Percentiles rank a stretch among this genome's conserved stretches.
phyloP scores from a whole-genome alignment of 2,888 invertebrate genomes.

The Strigamia crassipes region DNA sequence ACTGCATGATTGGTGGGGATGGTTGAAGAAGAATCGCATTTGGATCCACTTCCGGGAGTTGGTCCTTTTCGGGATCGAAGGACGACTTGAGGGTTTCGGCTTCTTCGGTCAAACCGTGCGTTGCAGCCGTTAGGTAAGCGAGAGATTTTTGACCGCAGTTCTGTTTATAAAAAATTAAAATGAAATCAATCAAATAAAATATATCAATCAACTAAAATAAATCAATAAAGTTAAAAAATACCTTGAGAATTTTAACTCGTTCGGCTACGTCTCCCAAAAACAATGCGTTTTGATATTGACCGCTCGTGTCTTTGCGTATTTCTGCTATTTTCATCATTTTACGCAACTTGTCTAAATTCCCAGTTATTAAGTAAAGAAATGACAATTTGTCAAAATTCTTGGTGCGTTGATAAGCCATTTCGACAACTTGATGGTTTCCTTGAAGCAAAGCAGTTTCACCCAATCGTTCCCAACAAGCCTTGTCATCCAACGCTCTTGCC shows the following conservation, averaged over 20 bases:
- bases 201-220: too few relatives aligned
- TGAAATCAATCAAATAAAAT: too few relatives aligned
- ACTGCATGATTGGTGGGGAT: slow-evolving; percentile 83
- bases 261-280: slow-evolving; percentile 89
- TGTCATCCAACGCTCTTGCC: slow-evolving; percentile 91
- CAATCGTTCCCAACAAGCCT: slow-evolving; percentile 91
- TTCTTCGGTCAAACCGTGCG: slow-evolving; percentile 82
- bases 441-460: slow-evolving; percentile 92
- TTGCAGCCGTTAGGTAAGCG: slow-evolving; percentile 92
- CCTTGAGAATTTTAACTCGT: slow-evolving; percentile 79
- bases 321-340: slow-evolving; percentile 99
- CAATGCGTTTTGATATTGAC: slow-evolving; percentile 94
- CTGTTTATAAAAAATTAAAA: slow-evolving; percentile 54
- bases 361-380: slow-evolving; percentile 96
- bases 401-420: slow-evolving; percentile 99
- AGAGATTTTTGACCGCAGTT: slow-evolving; percentile 64
- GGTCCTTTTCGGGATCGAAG: slow-evolving; percentile 66
- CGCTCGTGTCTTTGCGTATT: slow-evolving; percentile 93
- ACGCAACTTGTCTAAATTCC: slow-evolving; percentile 92
- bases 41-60: slow-evolving; percentile 73
- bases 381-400: slow-evolving; percentile 99
- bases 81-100: slow-evolving; percentile 72
- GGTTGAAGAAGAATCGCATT: slow-evolving; percentile 80
- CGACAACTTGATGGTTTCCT: slow-evolving; percentile 94
- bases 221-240: too few relatives aligned